Evolutionary conservation across 2,797 vertebrate genomes (phyloP), one percentile per base, ranked within the genome.

Genomic region (Enteromius argenteus): DNA sequence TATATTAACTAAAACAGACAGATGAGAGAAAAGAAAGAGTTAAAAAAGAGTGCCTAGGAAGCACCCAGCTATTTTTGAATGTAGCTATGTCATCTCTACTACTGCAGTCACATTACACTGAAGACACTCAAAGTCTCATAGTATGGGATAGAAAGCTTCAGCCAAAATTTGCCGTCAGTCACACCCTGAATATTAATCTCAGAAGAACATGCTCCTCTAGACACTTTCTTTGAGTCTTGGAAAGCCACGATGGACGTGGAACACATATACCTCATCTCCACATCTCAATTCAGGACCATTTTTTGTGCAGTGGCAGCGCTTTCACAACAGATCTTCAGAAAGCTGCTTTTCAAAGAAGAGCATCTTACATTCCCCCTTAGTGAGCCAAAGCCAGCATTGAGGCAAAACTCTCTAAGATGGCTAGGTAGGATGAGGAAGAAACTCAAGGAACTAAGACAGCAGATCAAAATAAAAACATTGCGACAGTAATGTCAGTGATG

Each of bases 381-480:
- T 0, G 6, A 77, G 35, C 23, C 23, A 62, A 30, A 14, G 7
- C 6, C 73, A 58, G 15, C 35, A 58, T n/a, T 27, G 56, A 27
- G 37, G 53, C 42, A 62, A 78, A 78, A 44, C 37, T 44, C 14
- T 23, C 51, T 5, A 58, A 76, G 35, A 42, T 76, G 56, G 11
- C 44, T 78, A 62, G 15, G 2, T 21, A 10, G 39, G 23, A 78
- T 46, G 15, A 44, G 9, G 5, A 64, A 78, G 10, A 78, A 64
- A 2, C 35, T 35, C 2, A 8, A 76, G n/a, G 53, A 60, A 60
- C 23, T 9, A 78, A 30, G 9, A 62, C 56, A 62, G 37, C 75
- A 78, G 23, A 77, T 44, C 9, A 27, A 78, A 78, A 78, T 62
- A 9, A 46, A 78, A 78, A 17, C 74, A 58, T 15, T 42, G 74